These are phyloP conservation scores for Terrapene triunguis DNA, from an alignment of 2,113 vertebrate genomes.

Conservation along the genomic window DNA sequence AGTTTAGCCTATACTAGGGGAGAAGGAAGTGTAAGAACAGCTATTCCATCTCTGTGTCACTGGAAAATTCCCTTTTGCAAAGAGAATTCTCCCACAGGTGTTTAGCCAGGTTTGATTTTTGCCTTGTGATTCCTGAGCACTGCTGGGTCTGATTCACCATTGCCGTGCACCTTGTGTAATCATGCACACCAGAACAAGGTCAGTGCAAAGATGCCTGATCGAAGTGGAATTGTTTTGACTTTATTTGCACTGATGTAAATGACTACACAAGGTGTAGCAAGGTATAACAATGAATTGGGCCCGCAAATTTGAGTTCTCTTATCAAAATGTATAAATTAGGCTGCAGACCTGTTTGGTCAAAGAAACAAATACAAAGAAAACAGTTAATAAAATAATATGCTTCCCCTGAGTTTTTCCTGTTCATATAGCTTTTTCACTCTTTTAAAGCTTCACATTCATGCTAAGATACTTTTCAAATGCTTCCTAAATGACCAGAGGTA, in stretches of 20 bases:
- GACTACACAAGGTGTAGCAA: not conserved
- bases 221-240: not conserved
- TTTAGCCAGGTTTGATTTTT: not conserved
- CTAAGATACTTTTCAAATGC: not conserved
- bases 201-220: not conserved
- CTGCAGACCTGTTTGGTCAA: not conserved
- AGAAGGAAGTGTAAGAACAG: not conserved
- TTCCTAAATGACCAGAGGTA: not conserved
- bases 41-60: not conserved
- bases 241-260: not conserved
- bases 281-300: not conserved
- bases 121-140: not conserved
- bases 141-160: not conserved
- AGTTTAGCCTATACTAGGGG: too few species aligned
- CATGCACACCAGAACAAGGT: not conserved
- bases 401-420: not conserved
- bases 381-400: not conserved
- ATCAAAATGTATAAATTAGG: not conserved
- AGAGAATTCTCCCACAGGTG: not conserved
- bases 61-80: not conserved
- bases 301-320: not conserved
- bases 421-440: not conserved
- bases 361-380: not conserved
- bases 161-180: not conserved
- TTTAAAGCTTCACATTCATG: not conserved